These are phyloP conservation scores for Hydra vulgaris DNA, from an alignment of 30 jellyfish, hydroid and myxozoan genomes.

Conservation along the genomic window DNA sequence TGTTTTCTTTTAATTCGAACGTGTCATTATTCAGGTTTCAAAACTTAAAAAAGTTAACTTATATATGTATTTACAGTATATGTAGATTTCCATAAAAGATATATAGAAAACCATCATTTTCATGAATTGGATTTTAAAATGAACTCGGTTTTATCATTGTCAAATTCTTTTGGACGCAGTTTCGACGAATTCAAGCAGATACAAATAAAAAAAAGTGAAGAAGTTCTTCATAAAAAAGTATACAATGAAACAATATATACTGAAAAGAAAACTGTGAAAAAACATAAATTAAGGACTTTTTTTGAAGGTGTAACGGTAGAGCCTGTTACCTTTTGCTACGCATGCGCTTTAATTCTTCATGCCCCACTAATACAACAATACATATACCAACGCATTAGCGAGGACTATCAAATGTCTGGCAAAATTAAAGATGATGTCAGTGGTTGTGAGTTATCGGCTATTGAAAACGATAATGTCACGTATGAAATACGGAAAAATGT, in stretches of 20 bases:
- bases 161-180: conserved; percentile 20
- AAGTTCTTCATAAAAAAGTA: background rate
- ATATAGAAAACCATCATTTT: no score
- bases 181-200: conserved; percentile 24
- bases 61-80: no score
- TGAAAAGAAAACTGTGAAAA: background rate
- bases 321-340: conserved; percentile 95
- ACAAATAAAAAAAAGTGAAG: background rate
- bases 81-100: no score
- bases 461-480: conserved; percentile 16
- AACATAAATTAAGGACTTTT: background rate
- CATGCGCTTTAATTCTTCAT: conserved; percentile 96
- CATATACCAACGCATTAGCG: conserved; percentile 61
- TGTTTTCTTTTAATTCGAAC: no score
- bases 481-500: conserved; percentile 45
- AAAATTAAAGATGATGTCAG: conserved; percentile 58
- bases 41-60: no score
- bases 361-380: conserved; percentile 95
- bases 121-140: background rate
- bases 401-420: conserved; percentile 48
- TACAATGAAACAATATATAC: background rate
- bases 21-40: no score
- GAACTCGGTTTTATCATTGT: background rate
- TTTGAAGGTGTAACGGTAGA: conserved; percentile 55
- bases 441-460: conserved; percentile 43